Evolutionary conservation across 2,113 vertebrate species (phyloP).

Genomic region (Cromileptes altivelis): DNA sequence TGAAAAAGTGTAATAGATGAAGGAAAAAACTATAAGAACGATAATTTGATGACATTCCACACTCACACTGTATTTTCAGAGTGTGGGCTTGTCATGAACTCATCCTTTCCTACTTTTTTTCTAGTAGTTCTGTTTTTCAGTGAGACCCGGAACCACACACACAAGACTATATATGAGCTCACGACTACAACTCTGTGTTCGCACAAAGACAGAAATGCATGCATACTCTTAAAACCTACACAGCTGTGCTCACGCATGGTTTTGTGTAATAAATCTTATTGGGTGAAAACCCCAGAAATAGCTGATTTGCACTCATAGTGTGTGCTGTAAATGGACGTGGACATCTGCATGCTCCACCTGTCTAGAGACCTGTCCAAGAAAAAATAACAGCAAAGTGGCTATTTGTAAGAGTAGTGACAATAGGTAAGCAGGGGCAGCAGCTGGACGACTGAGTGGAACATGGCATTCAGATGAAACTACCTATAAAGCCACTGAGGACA

Average conservation of each 20-base stretch:
- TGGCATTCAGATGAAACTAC: neutral
- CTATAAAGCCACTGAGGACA: neutral
- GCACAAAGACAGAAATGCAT: neutral
- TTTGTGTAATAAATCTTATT: neutral
- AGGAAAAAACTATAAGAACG: no score
- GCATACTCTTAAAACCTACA: neutral
- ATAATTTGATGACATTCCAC: no score
- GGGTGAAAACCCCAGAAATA: neutral
- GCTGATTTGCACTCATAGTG: neutral
- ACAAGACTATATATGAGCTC: neutral
- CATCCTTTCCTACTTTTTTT: neutral
- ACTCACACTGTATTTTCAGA: neutral
- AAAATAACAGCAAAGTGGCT: conserved; percentile 5
- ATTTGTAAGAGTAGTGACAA: neutral
- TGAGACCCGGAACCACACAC: neutral
- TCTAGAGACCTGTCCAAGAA: neutral
- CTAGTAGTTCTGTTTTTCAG: neutral
- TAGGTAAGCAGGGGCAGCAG: neutral
- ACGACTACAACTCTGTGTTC: neutral
- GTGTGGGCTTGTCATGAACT: neutral
- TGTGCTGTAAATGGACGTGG: neutral
- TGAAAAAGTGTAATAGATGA: no score
- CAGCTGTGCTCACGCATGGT: neutral
- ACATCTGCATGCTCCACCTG: neutral
- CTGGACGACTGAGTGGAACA: neutral